Conservation (phyloP, 2,888 invertebrate species). For the Argynnis bischoffii region DNA sequence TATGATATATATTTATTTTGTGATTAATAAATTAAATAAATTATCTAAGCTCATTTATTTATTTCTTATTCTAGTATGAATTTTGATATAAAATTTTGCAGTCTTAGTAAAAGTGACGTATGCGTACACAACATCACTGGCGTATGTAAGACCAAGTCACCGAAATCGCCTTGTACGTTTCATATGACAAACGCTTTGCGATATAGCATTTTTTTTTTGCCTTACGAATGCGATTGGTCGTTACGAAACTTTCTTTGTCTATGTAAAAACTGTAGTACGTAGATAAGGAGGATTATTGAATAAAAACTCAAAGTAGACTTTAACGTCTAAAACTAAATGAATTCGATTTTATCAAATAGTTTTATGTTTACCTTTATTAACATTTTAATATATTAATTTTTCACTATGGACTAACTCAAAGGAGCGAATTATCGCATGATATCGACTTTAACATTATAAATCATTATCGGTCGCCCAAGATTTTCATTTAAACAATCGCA, state of each 20-base stretch:
- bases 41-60: background rate
- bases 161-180: slow-evolving; percentile 13
- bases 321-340: too few species aligned
- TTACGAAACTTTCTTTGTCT: background rate
- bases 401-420: too few species aligned
- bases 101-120: slow-evolving; percentile 4
- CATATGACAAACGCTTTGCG: slow-evolving; percentile 3
- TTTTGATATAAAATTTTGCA: background rate
- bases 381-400: too few species aligned
- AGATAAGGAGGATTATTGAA: too few species aligned
- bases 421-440: too few species aligned
- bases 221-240: slow-evolving; percentile 7
- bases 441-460: too few species aligned
- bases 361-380: too few species aligned
- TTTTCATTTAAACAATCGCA: background rate
- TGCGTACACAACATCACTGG: background rate
- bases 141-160: slow-evolving; percentile 5
- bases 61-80: background rate
- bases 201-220: slow-evolving; percentile 4
- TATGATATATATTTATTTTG: background rate
- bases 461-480: too few species aligned
- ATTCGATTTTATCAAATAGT: too few species aligned
- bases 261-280: too few species aligned
- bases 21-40: background rate
- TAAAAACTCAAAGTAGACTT: too few species aligned